Base-by-base conservation (phyloP, 2,797 vertebrate species). In the Adelosebastes latens region DNA sequence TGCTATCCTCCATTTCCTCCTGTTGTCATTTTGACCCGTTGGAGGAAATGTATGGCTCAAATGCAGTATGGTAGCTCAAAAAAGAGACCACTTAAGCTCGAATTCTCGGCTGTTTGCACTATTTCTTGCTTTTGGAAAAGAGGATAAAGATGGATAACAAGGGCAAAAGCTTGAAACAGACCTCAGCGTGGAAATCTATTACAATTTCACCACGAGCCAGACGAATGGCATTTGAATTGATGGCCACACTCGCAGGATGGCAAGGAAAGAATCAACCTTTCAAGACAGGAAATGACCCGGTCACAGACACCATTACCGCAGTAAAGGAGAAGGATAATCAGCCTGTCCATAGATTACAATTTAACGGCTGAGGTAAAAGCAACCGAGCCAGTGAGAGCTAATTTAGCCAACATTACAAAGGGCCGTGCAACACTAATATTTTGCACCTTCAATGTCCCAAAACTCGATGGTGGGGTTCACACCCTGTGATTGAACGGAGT, bases 261-360 rank as follows among this genome's bases (percentile, higher is more conserved):
- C 72, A 75, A 61, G 75, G 80, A 60, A 60, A 63, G 72, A 82
- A 87, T 81, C 73, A 79, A 82, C 86, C 87, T 87, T 91, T 87
- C 70, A 79, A 83, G 79, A 77, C 71, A 86, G 79, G 74, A 90
- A 90, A 89, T 80, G 75, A 75, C 87, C 80, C 59, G 73, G 91
- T 90, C 87, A 87, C 79, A 76, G 62, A 78, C 83, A 77, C 80
- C 77, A 88, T 94, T 92, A 88, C 32, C 81, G 77, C 71, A n/a
- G 79, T 77, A 86, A 88, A 79, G 72, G 84, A 90, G 83, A 80
- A 53, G 39, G 79, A 88, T 84, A 88, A 93, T 92, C 86, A 88
- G 79, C 68, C 77, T 67, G 77, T 73, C 82, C 82, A 86, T 80
- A 73, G 82, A 91, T 93, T 86, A 91, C 82, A 92, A 77, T 92